Evolutionary conservation across 2,888 invertebrate genomes (phyloP).

Genomic region (Drosophila planitibia): DNA sequence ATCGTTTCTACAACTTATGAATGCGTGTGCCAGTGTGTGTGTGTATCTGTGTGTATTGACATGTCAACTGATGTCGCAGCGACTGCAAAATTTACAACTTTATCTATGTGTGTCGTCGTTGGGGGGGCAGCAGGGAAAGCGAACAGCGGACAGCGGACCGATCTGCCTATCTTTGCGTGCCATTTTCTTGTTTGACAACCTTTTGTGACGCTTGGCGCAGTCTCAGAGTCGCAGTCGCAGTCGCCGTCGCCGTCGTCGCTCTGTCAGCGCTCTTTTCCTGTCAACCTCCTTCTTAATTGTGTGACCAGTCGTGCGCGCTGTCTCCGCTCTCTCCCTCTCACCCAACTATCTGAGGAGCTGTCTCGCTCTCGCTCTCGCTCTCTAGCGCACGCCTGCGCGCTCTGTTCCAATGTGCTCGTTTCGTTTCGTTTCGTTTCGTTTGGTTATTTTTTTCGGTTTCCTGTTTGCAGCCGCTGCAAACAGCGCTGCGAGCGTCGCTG

Average conservation of each 20-base stretch:
- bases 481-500: constrained; percentile 57
- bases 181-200: constrained; percentile 81
- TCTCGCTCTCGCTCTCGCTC: constrained; percentile 16
- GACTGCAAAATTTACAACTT: constrained; percentile 77
- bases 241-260: constrained; percentile 24
- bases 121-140: constrained; percentile 2
- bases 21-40: background rate
- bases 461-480: constrained; percentile 66
- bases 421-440: constrained; percentile 12
- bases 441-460: constrained; percentile 62
- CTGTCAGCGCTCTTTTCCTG: constrained; percentile 54
- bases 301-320: constrained; percentile 55
- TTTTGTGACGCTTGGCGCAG: constrained; percentile 58
- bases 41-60: constrained; percentile 63
- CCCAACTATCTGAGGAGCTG: constrained; percentile 43
- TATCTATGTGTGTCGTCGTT: constrained; percentile 76
- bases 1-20: constrained; percentile 23
- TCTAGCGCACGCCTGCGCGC: constrained; percentile 17
- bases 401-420: constrained; percentile 35
- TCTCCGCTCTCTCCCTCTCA: constrained; percentile 15
- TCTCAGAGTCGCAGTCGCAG: constrained; percentile 33
- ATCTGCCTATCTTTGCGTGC: constrained; percentile 59
- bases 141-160: constrained; percentile 11
- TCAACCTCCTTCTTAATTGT: constrained; percentile 77
- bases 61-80: constrained; percentile 63